Evolutionary conservation across 2,113 vertebrate species (phyloP).

Genomic region (Turnix velox): DNA sequence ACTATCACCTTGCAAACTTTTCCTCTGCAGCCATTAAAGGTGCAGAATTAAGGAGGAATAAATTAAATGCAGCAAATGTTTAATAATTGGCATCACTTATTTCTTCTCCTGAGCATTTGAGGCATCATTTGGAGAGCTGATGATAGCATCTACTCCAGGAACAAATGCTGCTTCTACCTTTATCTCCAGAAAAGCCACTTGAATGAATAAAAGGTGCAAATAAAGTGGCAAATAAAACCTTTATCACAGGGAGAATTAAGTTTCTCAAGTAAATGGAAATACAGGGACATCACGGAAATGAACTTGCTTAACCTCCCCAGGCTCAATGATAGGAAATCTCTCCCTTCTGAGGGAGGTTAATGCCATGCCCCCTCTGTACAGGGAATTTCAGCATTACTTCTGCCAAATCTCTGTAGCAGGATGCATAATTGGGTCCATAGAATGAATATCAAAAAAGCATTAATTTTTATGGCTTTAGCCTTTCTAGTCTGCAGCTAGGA

Average conservation of each 20-base stretch:
- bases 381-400: not conserved
- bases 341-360: not conserved
- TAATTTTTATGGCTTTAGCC: not conserved
- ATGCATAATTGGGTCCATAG: not conserved
- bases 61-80: not conserved
- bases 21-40: not conserved
- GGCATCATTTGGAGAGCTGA: not conserved
- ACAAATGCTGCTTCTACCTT: not conserved
- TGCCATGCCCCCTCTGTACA: rapidly evolving
- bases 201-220: not conserved
- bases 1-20: slow-evolving; percentile 51
- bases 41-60: not conserved
- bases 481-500: not conserved
- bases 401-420: not conserved
- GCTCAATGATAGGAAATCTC: not conserved
- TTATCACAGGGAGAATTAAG: not conserved
- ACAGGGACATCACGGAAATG: not conserved
- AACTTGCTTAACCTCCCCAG: not conserved
- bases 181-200: not conserved
- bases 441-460: not conserved
- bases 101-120: not conserved
- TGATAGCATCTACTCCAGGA: not conserved
- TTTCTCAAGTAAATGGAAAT: not conserved
- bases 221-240: not conserved
- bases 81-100: not conserved